These are phyloP conservation scores for western clawed frog (Xenopus tropicalis) DNA, from an alignment of 2,113 vertebrate genomes.

Conservation along the genomic window UCB_Xtro_10.0 CM004449.2:19240501-19241000, in stretches of 20 bases:
- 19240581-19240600: constrained; percentile 20
- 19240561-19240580: constrained; percentile 4
- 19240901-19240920: too few species aligned
- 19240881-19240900: too few species aligned
- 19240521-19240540: constrained; percentile 8
- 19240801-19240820: too few species aligned
- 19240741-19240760: constrained; percentile 35
- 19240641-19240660: constrained; percentile 7
- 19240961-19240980: too few species aligned
- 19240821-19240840: neutral
- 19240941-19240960: too few species aligned
- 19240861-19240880: too few species aligned
- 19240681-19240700: constrained; percentile 19
- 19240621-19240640: constrained; percentile 1
- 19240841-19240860: constrained; percentile 12
- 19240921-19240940: constrained; percentile 1
- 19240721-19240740: constrained; percentile 24
- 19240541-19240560: constrained; percentile 3
- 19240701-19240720: constrained; percentile 16
- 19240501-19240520: neutral
- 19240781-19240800: too few species aligned
- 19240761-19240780: constrained; percentile 33
- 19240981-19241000: too few species aligned
- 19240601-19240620: constrained; percentile 33
- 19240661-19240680: constrained; percentile 4